Evolutionary conservation across 2,113 vertebrate species (phyloP), one percentile per base, ranked within the genome.

Genomic region (Scalopus aquaticus): DNA sequence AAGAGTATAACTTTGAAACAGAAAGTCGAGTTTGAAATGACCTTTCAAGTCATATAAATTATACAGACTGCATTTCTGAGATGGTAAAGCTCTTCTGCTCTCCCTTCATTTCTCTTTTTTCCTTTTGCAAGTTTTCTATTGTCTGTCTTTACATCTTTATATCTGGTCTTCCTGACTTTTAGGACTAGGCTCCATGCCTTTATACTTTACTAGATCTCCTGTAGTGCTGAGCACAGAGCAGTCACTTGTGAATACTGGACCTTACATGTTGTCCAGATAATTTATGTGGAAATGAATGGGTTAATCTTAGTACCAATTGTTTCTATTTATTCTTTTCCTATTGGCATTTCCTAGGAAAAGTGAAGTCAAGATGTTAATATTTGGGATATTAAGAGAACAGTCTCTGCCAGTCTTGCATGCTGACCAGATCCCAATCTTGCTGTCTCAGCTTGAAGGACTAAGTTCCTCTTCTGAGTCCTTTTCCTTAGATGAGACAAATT

Each of bases 271-370:
- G 17, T 51, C 54, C 72, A 46, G 54, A 56, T 79, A 74, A 72
- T 35, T 39, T 77, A 30, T 30, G 6, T 20, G 42, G 32, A 13
- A 77, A 64, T 20, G 46, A 80, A 54, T 60, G 17, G 44, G 22
- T 78, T 54, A 74, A 64, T 65, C 74, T 79, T 78, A 51, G 35
- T 6, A 44, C 13, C 30, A 81, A 82, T 56, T 10, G 24, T 81
- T 91, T 81, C 49, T 81, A 46, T 49, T 72, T 79, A 3, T 83
- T 64, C 6, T 82, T 93, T 79, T 90, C n/a, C 26, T 70, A 19
- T 81, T 70, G 76, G 54, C 30, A 60, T 93, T 93, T 88, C 35
- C 16, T 65, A 84, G 67, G 72, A 74, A 89, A 73, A 82, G 56
- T 91, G 90, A 76, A 78, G 74, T 93, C 46, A 60, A 35, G 46